A percentile compares a stretch with the other conserved stretches of the same genome.
Conservation (phyloP, 2,888 invertebrate species). For the Epinotia brunnichana region DNA sequence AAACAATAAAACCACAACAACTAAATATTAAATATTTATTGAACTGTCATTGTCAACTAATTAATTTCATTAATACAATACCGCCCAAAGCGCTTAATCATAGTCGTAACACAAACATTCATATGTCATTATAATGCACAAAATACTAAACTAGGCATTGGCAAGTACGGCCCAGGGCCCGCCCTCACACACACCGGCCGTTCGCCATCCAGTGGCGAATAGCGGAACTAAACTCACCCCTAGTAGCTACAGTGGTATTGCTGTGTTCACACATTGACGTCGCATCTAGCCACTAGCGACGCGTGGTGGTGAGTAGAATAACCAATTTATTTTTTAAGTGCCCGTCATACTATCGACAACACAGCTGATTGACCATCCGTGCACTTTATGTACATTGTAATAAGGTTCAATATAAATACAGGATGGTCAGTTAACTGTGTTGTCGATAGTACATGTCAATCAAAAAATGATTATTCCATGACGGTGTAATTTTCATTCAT, state of each 20-base stretch:
- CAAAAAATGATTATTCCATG: too few species aligned
- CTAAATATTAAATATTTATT: constrained; percentile 20
- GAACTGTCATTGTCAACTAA: constrained; percentile 26
- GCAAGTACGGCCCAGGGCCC: constrained; percentile 25
- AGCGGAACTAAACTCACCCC: background rate
- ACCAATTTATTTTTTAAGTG: background rate
- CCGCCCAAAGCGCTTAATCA: constrained; percentile 25
- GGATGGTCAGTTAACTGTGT: too few species aligned
- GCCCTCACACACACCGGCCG: constrained; percentile 19
- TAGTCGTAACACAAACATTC: constrained; percentile 22
- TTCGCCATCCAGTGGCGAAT: background rate
- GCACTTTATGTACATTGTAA: too few species aligned
- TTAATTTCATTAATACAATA: constrained; percentile 24
- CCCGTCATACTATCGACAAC: too few species aligned
- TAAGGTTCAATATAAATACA: too few species aligned
- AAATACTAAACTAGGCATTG: constrained; percentile 25
- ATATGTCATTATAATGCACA: constrained; percentile 22
- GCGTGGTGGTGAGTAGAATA: background rate
- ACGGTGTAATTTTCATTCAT: too few species aligned
- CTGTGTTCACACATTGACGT: background rate
- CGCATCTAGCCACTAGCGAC: background rate
- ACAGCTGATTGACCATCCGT: too few species aligned
- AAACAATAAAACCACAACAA: constrained; percentile 6
- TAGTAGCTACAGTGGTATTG: background rate
- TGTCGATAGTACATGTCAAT: too few species aligned